Evolutionary conservation across 2,888 invertebrate species (phyloP).

Genomic region (Phortica magna): DNA sequence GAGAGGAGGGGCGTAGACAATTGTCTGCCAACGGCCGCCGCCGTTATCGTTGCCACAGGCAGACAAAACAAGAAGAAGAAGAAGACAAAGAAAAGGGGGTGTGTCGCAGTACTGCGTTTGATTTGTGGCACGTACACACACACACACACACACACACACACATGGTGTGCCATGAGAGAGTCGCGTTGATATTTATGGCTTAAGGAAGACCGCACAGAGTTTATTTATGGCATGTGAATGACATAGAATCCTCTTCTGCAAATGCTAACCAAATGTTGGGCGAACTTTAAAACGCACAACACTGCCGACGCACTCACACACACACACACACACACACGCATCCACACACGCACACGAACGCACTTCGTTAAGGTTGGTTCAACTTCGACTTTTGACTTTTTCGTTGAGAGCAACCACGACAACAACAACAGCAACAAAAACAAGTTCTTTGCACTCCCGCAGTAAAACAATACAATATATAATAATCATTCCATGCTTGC

Average conservation of each 20-base stretch:
- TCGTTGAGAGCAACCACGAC: conserved; percentile 23
- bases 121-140: not conserved
- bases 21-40: no score
- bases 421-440: conserved; percentile 22
- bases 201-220: conserved; percentile 52
- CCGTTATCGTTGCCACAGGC: no score
- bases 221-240: conserved; percentile 49
- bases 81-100: not conserved
- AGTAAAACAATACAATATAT: conserved; percentile 53
- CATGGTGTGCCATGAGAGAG: conserved; percentile 38
- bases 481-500: conserved; percentile 54
- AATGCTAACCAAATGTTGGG: conserved; percentile 65
- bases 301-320: not conserved
- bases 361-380: conserved; percentile 57
- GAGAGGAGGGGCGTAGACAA: not conserved
- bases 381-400: conserved; percentile 69
- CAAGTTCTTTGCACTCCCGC: conserved; percentile 59
- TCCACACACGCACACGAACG: not conserved
- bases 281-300: not conserved
- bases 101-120: not conserved
- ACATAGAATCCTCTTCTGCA: conserved; percentile 46
- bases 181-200: conserved; percentile 59
- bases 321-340: not conserved
- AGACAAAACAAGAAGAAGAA: no score
- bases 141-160: not conserved